Evolutionary conservation across 1,140 invertebrate species (phyloP).

Genomic region (Trachymyrmex septentrionalis): DNA sequence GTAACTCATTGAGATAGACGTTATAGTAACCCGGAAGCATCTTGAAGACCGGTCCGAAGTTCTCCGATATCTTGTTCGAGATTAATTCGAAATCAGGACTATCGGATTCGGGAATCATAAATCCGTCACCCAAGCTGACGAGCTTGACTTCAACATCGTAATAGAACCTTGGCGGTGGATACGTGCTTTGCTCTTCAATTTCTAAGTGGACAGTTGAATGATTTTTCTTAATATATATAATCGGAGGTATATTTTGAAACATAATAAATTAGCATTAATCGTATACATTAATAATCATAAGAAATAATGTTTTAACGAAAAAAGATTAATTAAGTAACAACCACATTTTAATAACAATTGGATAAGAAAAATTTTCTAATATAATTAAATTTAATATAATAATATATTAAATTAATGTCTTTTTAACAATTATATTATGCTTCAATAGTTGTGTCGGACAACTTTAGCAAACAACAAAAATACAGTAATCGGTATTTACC

Average conservation of each 20-base stretch:
- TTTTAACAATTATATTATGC: background rate
- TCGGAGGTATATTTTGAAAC: background rate
- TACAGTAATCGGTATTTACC: conserved; percentile 84
- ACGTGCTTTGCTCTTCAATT: conserved; percentile 88
- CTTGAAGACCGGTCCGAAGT: conserved; percentile 89
- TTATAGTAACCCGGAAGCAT: conserved; percentile 91
- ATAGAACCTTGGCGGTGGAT: conserved; percentile 88
- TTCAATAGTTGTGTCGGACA: background rate
- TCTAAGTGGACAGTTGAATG: conserved; percentile 41
- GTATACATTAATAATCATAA: background rate
- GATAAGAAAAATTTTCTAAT: background rate
- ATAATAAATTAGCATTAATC: background rate
- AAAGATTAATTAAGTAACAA: conserved; percentile 13
- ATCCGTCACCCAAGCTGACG: conserved; percentile 92
- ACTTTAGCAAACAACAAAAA: conserved; percentile 13
- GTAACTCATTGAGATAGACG: conserved; percentile 90
- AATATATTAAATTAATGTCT: background rate
- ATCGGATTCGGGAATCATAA: conserved; percentile 89
- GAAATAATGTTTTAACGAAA: background rate
- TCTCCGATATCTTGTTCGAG: conserved; percentile 89
- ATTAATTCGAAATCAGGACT: conserved; percentile 91
- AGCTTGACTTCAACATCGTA: conserved; percentile 93
- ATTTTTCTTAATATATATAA: background rate
- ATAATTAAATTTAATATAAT: conserved; percentile 16
- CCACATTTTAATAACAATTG: background rate